Base-by-base conservation (phyloP, 2,797 vertebrate genomes). In the Mormyrus proboscirostris region DNA sequence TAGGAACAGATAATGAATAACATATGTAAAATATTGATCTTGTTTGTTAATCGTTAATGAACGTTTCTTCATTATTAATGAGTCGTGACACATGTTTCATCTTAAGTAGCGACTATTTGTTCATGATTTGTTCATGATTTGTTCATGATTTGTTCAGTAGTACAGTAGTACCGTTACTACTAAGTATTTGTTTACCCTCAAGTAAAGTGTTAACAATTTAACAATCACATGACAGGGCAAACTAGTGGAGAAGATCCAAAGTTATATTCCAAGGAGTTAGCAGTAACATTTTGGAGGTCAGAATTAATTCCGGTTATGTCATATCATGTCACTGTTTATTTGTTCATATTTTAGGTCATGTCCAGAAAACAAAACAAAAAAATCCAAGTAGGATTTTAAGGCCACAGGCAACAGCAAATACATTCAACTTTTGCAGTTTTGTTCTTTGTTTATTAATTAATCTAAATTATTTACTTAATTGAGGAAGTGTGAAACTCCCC, bases 401-500 rank as follows among this genome's bases (percentile, higher is more conserved):
- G n/a, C 62, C 41, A n/a, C 3, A 85, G 44, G 59, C 29, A 53
- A 62, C 88, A 14, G 41, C 79, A 84, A 33, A 65, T n/a, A 53
- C 12, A 47, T 51, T 38, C 33, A 50, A 10, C 47, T 38, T 69
- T 86, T 22, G 33, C 55, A 89, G 53, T 89, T 86, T 85, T 59
- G 44, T 22, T 38, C 82, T 86, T n/a, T 33, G 57, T 86, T 89
- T 88, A 16, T 69, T 86, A 86, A 89, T 89, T 69, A 89, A 87
- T 19, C 89, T 10, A 86, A 89, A 86, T 86, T 19, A 73, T 89
- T 89, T 86, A 49, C 65, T 86, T 86, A 89, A 73, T 86, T 89
- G 65, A 62, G 84, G 89, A 86, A 73, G n/a, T 53, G n/a, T 86
- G 84, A 87, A 53, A 73, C 22, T 73, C 29, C 25, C 47, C 62